Evolutionary conservation across 2,113 vertebrate genomes (phyloP).

Genomic region (Rhinopomastus cyanomelas): DNA sequence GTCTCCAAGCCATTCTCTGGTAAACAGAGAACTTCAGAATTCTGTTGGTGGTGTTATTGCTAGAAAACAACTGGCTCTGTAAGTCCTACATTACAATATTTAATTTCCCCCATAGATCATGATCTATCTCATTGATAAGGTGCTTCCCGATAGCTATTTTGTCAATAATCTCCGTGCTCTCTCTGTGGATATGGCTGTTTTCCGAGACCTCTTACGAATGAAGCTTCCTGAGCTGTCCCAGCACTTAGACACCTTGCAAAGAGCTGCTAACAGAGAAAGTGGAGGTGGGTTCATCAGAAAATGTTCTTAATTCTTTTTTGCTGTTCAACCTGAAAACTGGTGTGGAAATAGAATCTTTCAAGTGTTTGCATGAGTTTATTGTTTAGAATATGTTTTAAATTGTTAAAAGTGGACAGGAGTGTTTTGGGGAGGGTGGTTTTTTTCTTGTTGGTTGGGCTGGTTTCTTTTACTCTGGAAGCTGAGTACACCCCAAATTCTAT

Average conservation of each 20-base stretch:
- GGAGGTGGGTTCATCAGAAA: conserved; percentile 74
- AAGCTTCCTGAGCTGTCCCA: conserved; percentile 88
- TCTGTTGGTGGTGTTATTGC: not conserved
- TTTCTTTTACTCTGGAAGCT: not conserved
- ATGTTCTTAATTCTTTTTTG: not conserved
- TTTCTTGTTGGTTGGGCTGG: not conserved
- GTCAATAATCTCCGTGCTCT: conserved; percentile 95
- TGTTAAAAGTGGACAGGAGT: not conserved
- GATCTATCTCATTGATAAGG: conserved; percentile 99
- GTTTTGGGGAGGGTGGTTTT: not conserved
- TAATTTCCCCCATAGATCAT: conserved; percentile 83
- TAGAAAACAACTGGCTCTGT: not conserved
- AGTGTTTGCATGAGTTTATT: not conserved
- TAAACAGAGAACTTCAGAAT: not conserved
- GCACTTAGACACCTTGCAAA: conserved; percentile 85
- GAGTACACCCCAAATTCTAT: not conserved
- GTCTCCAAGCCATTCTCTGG: not conserved
- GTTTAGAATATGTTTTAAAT: not conserved
- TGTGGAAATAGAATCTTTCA: not conserved
- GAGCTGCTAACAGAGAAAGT: conserved; percentile 83
- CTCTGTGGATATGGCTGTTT: conserved; percentile 93
- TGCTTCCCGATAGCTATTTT: conserved; percentile 98
- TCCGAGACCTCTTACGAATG: conserved; percentile 85
- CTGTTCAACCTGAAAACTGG: not conserved
- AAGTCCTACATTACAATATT: not conserved